Conservation (phyloP, 2,113 vertebrate species). For the Aphyosemion australe region DNA sequence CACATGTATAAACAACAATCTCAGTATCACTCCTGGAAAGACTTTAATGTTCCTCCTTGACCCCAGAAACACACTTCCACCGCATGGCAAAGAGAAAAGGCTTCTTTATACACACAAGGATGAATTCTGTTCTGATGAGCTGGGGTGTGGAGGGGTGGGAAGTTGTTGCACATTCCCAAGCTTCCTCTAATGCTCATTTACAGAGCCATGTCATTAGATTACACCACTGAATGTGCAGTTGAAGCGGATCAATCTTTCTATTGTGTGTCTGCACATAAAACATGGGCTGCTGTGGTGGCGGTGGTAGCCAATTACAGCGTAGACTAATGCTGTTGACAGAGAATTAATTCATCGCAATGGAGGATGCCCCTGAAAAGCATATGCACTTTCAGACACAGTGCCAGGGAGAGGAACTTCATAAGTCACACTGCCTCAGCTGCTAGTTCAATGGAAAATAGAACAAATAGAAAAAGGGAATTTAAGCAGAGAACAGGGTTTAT, state of each 20-base stretch:
- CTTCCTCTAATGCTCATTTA: conserved; percentile 50
- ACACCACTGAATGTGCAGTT: conserved; percentile 50
- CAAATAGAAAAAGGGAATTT: neutral
- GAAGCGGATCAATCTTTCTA: conserved; percentile 56
- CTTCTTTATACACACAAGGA: too few species aligned
- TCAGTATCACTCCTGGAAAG: too few species aligned
- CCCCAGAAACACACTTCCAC: too few species aligned
- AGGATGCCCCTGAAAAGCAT: conserved; percentile 47
- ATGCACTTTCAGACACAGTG: conserved; percentile 54
- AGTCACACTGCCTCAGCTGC: conserved; percentile 33
- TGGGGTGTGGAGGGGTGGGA: conserved; percentile 5
- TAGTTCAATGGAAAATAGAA: conserved; percentile 34
- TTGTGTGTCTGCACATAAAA: conserved; percentile 62
- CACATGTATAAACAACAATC: too few species aligned
- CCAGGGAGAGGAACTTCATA: conserved; percentile 59
- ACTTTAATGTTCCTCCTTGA: too few species aligned
- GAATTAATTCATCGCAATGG: conserved; percentile 64
- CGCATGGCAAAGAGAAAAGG: too few species aligned
- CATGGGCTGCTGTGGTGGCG: conserved; percentile 43
- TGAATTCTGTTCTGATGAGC: too few species aligned
- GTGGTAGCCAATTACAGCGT: conserved; percentile 65
- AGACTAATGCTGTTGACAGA: conserved; percentile 74
- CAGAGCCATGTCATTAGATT: conserved; percentile 62
- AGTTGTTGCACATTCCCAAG: conserved; percentile 19
- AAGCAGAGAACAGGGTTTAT: conserved; percentile 19